Percentiles rank a stretch among this genome's conserved stretches.
Conservation (phyloP, 2,797 vertebrate species). For the Macropodus opercularis region DNA sequence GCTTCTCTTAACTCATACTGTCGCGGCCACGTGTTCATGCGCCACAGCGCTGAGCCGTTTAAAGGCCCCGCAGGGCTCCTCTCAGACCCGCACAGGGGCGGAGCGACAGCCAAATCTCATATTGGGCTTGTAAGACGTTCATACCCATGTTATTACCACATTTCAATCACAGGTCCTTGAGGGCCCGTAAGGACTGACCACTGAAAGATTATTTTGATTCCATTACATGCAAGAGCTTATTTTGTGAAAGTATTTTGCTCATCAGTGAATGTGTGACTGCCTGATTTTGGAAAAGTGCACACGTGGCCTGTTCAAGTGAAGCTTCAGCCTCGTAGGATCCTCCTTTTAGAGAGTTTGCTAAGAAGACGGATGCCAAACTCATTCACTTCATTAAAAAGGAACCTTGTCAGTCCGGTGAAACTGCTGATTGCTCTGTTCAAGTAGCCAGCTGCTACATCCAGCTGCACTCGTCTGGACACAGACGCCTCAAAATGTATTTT, state of each 20-base stretch:
- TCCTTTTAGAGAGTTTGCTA: background rate
- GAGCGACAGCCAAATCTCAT: too few relatives aligned
- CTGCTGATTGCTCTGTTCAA: background rate
- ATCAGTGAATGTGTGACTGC: too few relatives aligned
- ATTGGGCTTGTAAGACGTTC: slow-evolving; percentile 41
- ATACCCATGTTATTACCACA: slow-evolving; percentile 34
- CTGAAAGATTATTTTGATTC: slow-evolving; percentile 3
- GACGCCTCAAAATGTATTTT: background rate
- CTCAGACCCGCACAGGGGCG: slow-evolving; percentile 60
- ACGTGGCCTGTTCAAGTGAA: too few relatives aligned
- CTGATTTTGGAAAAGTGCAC: too few relatives aligned
- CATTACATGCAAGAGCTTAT: slow-evolving; percentile 26
- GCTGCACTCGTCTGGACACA: too few relatives aligned
- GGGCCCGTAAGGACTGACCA: slow-evolving; percentile 31
- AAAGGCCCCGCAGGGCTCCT: slow-evolving; percentile 35
- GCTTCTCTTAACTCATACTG: slow-evolving; percentile 35
- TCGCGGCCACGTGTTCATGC: slow-evolving; percentile 25
- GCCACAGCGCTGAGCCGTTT: slow-evolving; percentile 41
- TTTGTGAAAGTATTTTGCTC: slow-evolving; percentile 30
- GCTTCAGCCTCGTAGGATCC: too few relatives aligned
- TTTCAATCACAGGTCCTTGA: slow-evolving; percentile 32
- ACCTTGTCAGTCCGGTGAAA: background rate
- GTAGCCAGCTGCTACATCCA: background rate
- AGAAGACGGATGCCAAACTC: background rate
- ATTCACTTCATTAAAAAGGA: too few relatives aligned